phyloP scores from a whole-genome alignment of 2,113 vertebrate genomes.

The Marmota flaviventris region DNA sequence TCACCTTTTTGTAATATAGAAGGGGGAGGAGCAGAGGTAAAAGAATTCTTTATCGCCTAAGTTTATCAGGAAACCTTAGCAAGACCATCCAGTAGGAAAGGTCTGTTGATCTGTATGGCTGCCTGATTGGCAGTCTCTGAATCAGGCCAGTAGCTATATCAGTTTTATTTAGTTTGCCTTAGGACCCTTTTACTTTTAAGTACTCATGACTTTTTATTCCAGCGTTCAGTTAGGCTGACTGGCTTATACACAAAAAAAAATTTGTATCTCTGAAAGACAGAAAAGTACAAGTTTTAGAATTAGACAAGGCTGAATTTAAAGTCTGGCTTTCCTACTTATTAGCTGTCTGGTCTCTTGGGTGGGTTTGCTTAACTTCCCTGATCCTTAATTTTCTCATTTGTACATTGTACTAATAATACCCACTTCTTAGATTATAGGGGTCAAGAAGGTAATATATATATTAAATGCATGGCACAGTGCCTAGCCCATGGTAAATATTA shows the following conservation, averaged over 20 bases:
- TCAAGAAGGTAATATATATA: slow-evolving; percentile 9
- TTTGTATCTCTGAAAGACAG: neutral
- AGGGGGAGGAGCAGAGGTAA: neutral
- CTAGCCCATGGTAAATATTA: slow-evolving; percentile 12
- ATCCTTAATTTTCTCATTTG: slow-evolving; percentile 59
- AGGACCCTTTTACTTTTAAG: slow-evolving; percentile 29
- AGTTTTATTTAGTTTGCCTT: slow-evolving; percentile 45
- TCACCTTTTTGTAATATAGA: slow-evolving; percentile 34
- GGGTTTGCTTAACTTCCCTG: neutral
- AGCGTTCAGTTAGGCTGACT: no score
- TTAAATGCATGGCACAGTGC: neutral
- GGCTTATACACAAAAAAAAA: neutral
- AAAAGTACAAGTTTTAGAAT: slow-evolving; percentile 2
- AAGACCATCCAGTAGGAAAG: neutral
- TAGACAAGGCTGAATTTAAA: slow-evolving; percentile 29
- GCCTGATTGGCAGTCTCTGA: neutral
- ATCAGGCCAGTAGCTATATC: slow-evolving; percentile 11
- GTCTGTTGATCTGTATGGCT: neutral
- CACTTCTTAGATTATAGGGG: slow-evolving; percentile 2
- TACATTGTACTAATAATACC: slow-evolving; percentile 10
- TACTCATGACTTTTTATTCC: neutral
- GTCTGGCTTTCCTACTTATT: neutral
- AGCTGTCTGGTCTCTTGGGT: neutral
- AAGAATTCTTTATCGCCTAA: slow-evolving; percentile 46
- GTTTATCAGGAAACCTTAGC: slow-evolving; percentile 14